Conservation (phyloP, 2,797 vertebrate genomes). For the Phyllotis vaccarum region DNA sequence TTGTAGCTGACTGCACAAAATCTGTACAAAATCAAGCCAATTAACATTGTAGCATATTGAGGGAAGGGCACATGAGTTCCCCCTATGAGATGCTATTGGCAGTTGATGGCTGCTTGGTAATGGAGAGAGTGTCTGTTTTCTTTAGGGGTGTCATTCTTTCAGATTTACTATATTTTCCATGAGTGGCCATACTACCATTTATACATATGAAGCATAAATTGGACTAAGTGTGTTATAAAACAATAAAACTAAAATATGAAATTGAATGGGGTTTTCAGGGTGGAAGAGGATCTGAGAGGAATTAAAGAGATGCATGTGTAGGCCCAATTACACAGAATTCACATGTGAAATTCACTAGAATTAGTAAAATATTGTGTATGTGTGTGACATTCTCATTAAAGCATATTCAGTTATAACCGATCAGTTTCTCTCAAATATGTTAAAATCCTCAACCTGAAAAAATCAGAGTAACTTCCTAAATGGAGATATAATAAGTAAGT, state of each 20-base stretch:
- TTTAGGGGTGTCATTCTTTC: not conserved
- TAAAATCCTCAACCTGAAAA: not conserved
- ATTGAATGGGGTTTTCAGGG: not conserved
- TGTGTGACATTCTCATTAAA: not conserved
- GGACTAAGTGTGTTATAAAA: not conserved
- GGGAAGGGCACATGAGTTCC: not conserved
- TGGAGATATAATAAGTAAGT: not conserved
- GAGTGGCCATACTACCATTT: not conserved
- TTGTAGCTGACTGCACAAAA: not conserved
- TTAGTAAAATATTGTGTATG: not conserved
- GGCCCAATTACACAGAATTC: not conserved
- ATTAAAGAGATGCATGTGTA: too few species aligned
- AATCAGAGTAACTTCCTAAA: not conserved
- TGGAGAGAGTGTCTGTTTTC: not conserved
- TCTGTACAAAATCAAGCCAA: not conserved
- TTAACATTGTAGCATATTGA: not conserved
- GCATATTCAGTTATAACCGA: not conserved
- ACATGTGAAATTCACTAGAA: not conserved
- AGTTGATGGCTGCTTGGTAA: not conserved
- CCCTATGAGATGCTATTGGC: not conserved
- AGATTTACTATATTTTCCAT: not conserved
- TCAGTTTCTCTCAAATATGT: not conserved
- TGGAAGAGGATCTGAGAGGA: not conserved
- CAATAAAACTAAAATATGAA: not conserved
- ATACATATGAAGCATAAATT: not conserved